Evolutionary conservation across 1,140 invertebrate genomes (phyloP).

Genomic region (Coelopa frigida): DNA sequence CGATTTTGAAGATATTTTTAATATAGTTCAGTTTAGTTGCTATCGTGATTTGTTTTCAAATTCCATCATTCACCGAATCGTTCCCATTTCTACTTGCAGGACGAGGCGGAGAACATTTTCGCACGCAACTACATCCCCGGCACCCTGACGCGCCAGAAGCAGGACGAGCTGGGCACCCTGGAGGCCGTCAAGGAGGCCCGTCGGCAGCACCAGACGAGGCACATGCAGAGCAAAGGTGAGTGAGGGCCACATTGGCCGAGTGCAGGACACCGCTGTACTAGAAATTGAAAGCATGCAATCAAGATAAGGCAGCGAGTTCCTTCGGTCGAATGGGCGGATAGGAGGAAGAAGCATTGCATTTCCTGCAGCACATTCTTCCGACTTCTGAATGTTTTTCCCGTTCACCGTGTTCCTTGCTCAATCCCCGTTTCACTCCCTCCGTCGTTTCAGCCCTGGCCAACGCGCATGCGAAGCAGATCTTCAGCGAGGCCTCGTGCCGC

Average conservation of each 20-base stretch:
- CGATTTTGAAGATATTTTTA: too few relatives aligned
- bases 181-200: constrained; percentile 22
- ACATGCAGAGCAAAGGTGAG: constrained; percentile 18
- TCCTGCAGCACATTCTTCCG: background rate
- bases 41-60: constrained; percentile 16
- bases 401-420: background rate
- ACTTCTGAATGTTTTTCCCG: background rate
- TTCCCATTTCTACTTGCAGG: constrained; percentile 13
- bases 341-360: background rate
- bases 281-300: too few relatives aligned
- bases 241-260: too few relatives aligned
- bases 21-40: constrained; percentile 10
- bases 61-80: constrained; percentile 17
- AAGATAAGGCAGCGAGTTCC: background rate
- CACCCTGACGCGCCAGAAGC: constrained; percentile 22
- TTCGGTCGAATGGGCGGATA: background rate
- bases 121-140: constrained; percentile 28
- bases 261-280: too few relatives aligned
- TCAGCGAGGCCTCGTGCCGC: constrained; percentile 53
- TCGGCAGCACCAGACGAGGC: constrained; percentile 11
- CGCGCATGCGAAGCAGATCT: constrained; percentile 52
- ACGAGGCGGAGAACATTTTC: constrained; percentile 30
- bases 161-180: constrained; percentile 26
- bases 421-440: background rate
- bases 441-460: constrained; percentile 45